Conservation (phyloP, 2,888 invertebrate genomes). For the Pristionchus entomophagus region DNA sequence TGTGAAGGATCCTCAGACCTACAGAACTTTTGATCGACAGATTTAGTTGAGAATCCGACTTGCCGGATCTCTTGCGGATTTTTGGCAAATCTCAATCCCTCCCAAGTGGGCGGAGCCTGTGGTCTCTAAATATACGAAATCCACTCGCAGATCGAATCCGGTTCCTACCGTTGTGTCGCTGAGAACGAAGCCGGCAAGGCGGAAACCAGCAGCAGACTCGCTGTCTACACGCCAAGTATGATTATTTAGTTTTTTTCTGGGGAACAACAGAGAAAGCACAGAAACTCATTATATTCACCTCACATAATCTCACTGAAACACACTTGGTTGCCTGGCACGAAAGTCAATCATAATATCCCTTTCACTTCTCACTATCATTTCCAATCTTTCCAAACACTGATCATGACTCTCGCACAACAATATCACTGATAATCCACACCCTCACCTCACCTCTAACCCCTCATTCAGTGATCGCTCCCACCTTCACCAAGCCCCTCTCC, state of each 20-base stretch:
- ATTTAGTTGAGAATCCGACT: no score
- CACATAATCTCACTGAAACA: conserved; percentile 7
- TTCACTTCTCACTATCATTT: neutral
- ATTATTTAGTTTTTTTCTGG: neutral
- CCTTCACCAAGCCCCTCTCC: conserved; percentile 72
- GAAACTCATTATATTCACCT: neutral
- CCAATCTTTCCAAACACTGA: neutral
- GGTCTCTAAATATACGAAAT: no score
- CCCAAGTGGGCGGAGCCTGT: no score
- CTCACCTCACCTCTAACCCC: conserved; percentile 43
- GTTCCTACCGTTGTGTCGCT: conserved; percentile 68
- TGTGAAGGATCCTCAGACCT: no score
- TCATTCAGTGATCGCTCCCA: conserved; percentile 70
- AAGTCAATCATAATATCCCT: conserved; percentile 26
- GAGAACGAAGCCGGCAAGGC: conserved; percentile 72
- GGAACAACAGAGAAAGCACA: neutral
- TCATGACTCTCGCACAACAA: neutral
- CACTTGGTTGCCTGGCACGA: neutral
- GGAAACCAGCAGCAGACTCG: conserved; percentile 63
- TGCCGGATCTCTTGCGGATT: no score
- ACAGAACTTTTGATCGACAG: no score
- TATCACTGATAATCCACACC: conserved; percentile 6
- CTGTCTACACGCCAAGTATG: conserved; percentile 38
- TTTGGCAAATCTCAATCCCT: no score
- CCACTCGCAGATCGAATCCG: conserved; percentile 78